These are phyloP conservation scores for Antheraea mylitta DNA, from an alignment of 1,140 invertebrate species.

Conservation along the genomic window DNA sequence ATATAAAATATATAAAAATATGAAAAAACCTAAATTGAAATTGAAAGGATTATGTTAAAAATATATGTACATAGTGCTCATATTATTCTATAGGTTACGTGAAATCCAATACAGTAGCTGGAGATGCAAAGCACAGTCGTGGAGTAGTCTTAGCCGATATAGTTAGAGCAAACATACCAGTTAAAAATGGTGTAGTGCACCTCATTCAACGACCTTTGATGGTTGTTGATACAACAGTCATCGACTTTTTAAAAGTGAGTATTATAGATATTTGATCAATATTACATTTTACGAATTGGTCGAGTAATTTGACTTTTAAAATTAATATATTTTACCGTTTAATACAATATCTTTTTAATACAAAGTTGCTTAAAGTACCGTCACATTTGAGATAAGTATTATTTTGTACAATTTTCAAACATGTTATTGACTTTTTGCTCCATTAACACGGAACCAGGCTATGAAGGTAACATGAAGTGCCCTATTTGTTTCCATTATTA, in stretches of 20 bases:
- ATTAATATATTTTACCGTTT: neutral
- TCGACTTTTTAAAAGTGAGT: conserved; percentile 90
- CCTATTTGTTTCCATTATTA: conserved; percentile 44
- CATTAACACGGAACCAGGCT: conserved; percentile 71
- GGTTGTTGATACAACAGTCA: conserved; percentile 91
- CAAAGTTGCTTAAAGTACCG: too few relatives aligned
- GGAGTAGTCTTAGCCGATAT: conserved; percentile 93
- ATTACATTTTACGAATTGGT: neutral
- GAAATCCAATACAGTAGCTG: conserved; percentile 91
- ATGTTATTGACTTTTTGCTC: conserved; percentile 65
- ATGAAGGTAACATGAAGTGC: conserved; percentile 69
- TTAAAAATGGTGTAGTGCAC: conserved; percentile 95
- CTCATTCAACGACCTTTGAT: conserved; percentile 94
- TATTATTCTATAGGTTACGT: conserved; percentile 85
- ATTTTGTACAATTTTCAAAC: conserved; percentile 34
- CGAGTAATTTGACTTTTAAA: too few relatives aligned
- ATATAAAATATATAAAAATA: too few relatives aligned
- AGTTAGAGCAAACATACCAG: conserved; percentile 94
- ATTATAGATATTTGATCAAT: neutral
- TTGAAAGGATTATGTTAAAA: too few relatives aligned
- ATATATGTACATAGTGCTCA: neutral
- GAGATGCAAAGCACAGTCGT: conserved; percentile 85
- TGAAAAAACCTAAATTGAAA: too few relatives aligned
- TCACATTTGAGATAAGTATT: neutral
- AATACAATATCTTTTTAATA: neutral